Evolutionary conservation across 2,113 vertebrate species (phyloP).

Genomic region (Dromas ardeola): DNA sequence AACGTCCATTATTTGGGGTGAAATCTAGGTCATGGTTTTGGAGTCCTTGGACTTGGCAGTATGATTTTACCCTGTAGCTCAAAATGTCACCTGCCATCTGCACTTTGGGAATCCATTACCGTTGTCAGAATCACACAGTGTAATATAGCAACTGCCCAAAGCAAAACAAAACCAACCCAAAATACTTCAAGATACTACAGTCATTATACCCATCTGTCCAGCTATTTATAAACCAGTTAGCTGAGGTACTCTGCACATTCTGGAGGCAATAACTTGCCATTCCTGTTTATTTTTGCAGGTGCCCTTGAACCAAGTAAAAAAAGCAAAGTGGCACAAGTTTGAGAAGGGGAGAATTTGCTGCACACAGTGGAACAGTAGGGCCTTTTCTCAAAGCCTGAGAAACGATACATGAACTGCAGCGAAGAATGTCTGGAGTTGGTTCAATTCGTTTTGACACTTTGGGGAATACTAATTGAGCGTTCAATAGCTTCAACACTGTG

Average conservation of each 20-base stretch:
- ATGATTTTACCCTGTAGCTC: not conserved
- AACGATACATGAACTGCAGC: not conserved
- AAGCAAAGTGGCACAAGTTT: not conserved
- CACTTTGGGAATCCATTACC: not conserved
- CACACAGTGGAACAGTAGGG: not conserved
- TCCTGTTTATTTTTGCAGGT: conserved; percentile 42
- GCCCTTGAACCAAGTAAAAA: not conserved
- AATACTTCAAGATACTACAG: not conserved
- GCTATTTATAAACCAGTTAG: not conserved
- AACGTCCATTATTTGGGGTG: not conserved
- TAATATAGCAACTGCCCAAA: conserved; percentile 14
- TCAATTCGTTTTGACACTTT: not conserved
- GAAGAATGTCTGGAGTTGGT: conserved; percentile 21
- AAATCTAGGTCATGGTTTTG: not conserved
- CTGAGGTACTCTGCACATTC: not conserved
- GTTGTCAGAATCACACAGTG: not conserved
- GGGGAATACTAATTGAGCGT: conserved; percentile 20
- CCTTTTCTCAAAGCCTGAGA: not conserved
- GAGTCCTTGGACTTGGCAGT: not conserved
- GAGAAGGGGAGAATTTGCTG: not conserved
- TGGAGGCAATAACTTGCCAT: not conserved
- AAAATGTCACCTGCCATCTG: not conserved
- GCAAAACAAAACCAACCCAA: conserved; percentile 11
- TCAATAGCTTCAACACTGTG: not conserved
- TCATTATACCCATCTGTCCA: not conserved